Evolutionary conservation across 2,113 vertebrate species (phyloP), one percentile per base, ranked within the genome.

Genomic region (Psephotus haematonotus): DNA sequence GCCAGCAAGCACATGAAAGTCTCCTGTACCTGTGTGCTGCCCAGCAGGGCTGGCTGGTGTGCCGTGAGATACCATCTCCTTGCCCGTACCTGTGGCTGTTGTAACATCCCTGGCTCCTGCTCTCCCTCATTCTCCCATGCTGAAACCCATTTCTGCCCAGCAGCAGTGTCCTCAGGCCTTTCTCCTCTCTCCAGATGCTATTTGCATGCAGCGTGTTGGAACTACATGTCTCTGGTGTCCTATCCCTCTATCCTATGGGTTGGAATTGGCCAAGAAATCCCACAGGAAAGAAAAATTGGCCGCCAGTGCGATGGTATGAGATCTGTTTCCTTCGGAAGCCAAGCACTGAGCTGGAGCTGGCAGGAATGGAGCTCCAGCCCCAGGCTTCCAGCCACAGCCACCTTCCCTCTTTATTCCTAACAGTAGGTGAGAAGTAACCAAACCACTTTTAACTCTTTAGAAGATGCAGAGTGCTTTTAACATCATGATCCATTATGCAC

Each of bases 91-190:
- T 41, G 28, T 20, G 50, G 65, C 41, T 94, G 82, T 59, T 0
- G 0, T 47, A 53, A n/a, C n/a, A 53, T 52, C 37, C 65, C 64
- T 47, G 24, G 28, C 9, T 81, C 65, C 60, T 60, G 35, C 8
- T 65, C 17, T 43, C 41, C 22, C 15, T 39, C 12, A 1, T 29
- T 47, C 64, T 44, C 24, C 60, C 19, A n/a, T 44, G 52, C 8
- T 0, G 0, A 43, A 76, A 68, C 3, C 49, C 8, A 7, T 28
- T 84, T 69, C 44, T 39, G 9, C 17, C 1, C 0, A 33, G 35
- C 7, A 3, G 33, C 12, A 8, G 25, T 33, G 57, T 86, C 65
- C 64, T 62, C 1, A 17, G 46, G 49, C 9, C 7, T 44, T n/a
- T 82, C 12, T 49, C 46, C 28, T 90, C 65, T 85, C 11, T 65